Conservation (phyloP, 1,140 invertebrate genomes). For the Eupristina koningsbergeri region DNA sequence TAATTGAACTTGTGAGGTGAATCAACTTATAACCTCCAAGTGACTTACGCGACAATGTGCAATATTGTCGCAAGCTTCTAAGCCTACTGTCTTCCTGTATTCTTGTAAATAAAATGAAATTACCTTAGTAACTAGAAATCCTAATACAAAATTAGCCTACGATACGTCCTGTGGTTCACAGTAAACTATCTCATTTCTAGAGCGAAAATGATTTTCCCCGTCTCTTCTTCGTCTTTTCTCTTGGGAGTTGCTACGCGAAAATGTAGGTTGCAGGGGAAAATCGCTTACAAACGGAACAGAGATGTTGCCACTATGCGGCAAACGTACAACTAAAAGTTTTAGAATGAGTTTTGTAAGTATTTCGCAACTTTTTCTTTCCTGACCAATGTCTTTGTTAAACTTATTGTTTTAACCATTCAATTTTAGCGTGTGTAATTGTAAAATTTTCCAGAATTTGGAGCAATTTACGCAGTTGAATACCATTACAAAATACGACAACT, state of each 20-base stretch:
- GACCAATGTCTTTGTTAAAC: constrained; percentile 45
- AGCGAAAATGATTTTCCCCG: constrained; percentile 38
- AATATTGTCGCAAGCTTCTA: too few relatives aligned
- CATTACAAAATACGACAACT: too few relatives aligned
- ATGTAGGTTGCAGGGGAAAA: constrained; percentile 43
- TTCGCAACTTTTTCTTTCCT: constrained; percentile 26
- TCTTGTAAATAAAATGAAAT: constrained; percentile 17
- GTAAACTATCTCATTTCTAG: constrained; percentile 42
- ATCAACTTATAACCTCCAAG: too few relatives aligned
- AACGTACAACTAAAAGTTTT: constrained; percentile 36
- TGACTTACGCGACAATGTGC: too few relatives aligned
- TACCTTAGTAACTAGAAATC: background rate
- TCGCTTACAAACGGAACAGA: background rate
- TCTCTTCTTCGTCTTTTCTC: background rate
- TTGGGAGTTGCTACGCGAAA: constrained; percentile 19
- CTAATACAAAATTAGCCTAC: constrained; percentile 44
- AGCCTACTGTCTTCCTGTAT: background rate
- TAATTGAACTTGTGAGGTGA: too few relatives aligned
- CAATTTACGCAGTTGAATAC: background rate
- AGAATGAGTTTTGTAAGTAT: constrained; percentile 46
- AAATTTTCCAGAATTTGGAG: background rate
- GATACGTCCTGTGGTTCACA: background rate
- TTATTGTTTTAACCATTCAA: constrained; percentile 50
- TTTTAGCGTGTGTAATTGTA: constrained; percentile 55
- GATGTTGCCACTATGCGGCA: background rate